These are phyloP conservation scores for Theonella swinhoei DNA, from an alignment of 37 sponge, comb jelly and placozoan species.

Conservation along the genomic window DNA sequence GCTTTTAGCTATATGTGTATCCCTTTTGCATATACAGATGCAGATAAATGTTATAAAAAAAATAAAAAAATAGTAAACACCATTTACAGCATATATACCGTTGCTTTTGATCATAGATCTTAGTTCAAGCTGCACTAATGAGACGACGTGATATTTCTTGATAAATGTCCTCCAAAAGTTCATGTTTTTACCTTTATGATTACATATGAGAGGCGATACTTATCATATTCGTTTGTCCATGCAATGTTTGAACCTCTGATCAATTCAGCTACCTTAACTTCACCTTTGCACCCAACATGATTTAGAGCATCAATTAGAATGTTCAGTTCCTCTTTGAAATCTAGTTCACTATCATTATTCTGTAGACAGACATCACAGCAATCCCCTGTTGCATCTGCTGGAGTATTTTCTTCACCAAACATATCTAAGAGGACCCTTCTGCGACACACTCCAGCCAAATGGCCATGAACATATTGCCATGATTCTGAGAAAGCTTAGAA, in stretches of 20 bases:
- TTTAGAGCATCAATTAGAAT: constrained; percentile 12
- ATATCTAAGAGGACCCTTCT: neutral
- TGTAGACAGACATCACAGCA: constrained; percentile 28
- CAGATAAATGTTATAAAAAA: no score
- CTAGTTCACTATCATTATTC: neutral
- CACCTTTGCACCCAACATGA: constrained; percentile 23
- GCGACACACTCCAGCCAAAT: constrained; percentile 19
- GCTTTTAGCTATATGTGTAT: no score
- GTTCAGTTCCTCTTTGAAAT: neutral
- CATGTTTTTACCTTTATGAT: no score
- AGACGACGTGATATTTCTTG: no score
- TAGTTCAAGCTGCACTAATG: no score
- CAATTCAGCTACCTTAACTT: constrained; percentile 28
- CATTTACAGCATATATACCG: constrained; percentile 20
- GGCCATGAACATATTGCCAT: constrained; percentile 4
- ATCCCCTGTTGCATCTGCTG: neutral
- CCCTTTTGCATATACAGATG: no score
- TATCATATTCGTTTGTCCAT: constrained; percentile 13
- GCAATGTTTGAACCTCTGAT: constrained; percentile 12
- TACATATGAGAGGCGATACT: constrained; percentile 12
- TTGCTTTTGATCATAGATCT: no score
- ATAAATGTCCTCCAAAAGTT: no score
- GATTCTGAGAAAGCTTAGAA: constrained; percentile 37
- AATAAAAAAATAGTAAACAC: constrained; percentile 36
- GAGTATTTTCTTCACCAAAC: neutral